Conservation (phyloP, 2,113 vertebrate genomes). For the Notiomystis cincta region DNA sequence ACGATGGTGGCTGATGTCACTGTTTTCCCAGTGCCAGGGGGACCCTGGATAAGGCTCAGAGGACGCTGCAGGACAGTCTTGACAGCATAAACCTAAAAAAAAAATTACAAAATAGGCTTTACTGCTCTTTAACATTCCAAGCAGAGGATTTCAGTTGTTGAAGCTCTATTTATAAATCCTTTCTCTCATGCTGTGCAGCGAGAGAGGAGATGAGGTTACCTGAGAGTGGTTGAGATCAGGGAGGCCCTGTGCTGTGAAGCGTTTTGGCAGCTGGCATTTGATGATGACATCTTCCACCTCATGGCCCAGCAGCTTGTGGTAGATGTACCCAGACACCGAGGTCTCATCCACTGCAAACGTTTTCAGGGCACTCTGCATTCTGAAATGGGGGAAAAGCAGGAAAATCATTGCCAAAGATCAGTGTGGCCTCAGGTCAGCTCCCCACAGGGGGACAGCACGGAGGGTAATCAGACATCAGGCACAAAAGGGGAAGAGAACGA, state of each 20-base stretch:
- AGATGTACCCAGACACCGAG: constrained; percentile 97
- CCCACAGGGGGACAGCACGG: background rate
- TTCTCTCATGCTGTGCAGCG: background rate
- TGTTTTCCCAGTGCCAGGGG: constrained; percentile 94
- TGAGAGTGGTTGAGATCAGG: constrained; percentile 99
- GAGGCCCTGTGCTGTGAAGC: constrained; percentile 95
- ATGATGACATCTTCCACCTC: constrained; percentile 99
- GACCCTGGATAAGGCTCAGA: constrained; percentile 96
- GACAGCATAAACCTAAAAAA: constrained; percentile 92
- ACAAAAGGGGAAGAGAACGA: background rate
- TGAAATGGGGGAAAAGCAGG: background rate
- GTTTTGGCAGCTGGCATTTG: constrained; percentile 97
- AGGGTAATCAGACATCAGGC: background rate
- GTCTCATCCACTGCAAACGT: constrained; percentile 97
- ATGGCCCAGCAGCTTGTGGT: constrained; percentile 94
- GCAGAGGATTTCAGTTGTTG: fast-evolving
- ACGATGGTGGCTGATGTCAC: constrained; percentile 98
- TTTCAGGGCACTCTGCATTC: constrained; percentile 97
- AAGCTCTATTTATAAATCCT: background rate
- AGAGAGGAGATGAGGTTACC: constrained; percentile 64
- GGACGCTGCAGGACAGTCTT: constrained; percentile 97
- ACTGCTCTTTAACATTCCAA: background rate
- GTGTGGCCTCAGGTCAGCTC: background rate
- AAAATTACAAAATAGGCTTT: fast-evolving
- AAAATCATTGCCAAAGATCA: background rate